Evolutionary conservation across 2,113 vertebrate species (phyloP), one percentile per base, ranked within the genome.

Genomic region (Pygoscelis antarcticus): DNA sequence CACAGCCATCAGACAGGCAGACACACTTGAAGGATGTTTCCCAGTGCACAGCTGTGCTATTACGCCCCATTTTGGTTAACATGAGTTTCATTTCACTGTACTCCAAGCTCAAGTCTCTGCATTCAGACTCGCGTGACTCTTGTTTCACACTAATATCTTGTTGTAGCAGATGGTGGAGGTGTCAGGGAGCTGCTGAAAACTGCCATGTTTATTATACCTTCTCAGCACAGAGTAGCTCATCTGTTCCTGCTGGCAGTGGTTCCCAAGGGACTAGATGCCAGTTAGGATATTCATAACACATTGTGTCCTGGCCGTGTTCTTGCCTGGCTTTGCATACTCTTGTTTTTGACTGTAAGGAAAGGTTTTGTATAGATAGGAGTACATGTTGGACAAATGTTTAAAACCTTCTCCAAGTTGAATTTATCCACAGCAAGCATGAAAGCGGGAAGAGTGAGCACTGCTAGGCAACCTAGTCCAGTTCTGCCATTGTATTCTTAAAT

Each of bases 131-230:
- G 0, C 12, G 22, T 68, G 60, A 66, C 34, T 84, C 80, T 75
- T 78, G 65, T 92, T 93, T 94, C 87, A 72, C 52, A 78, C 84
- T 77, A 76, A 61, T 89, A 85, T 76, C 74, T 87, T 57, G 6
- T 6, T 72, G 77, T 19, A 92, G 94, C 93, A 95, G 92, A 90
- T 83, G 84, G 86, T 75, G 57, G 76, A 94, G 72, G 83, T 95
- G 89, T 91, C 74, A 72, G 87, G 77, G 89, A 95, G 80, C 92
- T 95, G 94, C 83, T 95, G 95, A 93, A 95, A 85, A 65, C 77
- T 85, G 77, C 80, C 25, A 46, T 95, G 62, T 92, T 95, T 96
- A 71, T 90, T 91, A 72, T 87, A 69, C 89, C 49, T 94, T 65
- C 78, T 79, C 49, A 72, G 89, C 36, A 44, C 51, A 93, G 89